These are phyloP conservation scores for Galeopterus variegatus DNA, from an alignment of 2,113 vertebrate genomes.

Conservation along the genomic window DNA sequence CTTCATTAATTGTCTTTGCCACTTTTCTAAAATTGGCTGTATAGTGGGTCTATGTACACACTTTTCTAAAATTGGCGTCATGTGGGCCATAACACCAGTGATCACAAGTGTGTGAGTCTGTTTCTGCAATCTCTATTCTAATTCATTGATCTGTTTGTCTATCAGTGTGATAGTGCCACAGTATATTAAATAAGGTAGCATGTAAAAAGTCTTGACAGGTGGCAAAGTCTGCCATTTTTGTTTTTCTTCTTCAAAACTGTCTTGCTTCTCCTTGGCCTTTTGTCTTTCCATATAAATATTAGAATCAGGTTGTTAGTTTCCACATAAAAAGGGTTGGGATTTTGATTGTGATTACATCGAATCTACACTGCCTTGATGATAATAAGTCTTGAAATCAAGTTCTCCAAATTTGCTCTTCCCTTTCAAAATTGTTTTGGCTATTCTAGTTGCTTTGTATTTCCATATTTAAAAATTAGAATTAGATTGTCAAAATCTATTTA, in stretches of 20 bases:
- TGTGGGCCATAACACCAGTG: not conserved
- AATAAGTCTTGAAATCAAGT: too few species aligned
- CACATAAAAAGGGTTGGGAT: not conserved
- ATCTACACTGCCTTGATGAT: too few species aligned
- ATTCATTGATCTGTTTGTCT: not conserved
- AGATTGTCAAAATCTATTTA: too few species aligned
- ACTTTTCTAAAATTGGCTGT: not conserved
- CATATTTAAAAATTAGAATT: too few species aligned
- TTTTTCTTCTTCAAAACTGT: not conserved
- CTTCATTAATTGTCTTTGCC: not conserved
- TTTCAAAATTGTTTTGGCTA: too few species aligned
- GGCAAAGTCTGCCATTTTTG: too few species aligned
- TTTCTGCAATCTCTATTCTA: not conserved
- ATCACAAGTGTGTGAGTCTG: rapidly evolving
- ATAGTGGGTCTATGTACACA: too few species aligned
- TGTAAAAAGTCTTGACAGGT: not conserved
- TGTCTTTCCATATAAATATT: not conserved
- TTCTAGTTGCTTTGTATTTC: too few species aligned
- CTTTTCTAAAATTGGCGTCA: too few species aligned
- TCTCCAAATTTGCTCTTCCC: too few species aligned
- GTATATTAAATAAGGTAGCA: too few species aligned
- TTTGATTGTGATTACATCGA: not conserved
- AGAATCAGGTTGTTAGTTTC: not conserved
- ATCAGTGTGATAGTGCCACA: not conserved
- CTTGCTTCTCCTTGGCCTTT: not conserved